A percentile compares a stretch with the other conserved stretches of the same genome.
Evolutionary conservation across 2,113 vertebrate genomes (phyloP).

Genomic region (Corvus hawaiiensis): DNA sequence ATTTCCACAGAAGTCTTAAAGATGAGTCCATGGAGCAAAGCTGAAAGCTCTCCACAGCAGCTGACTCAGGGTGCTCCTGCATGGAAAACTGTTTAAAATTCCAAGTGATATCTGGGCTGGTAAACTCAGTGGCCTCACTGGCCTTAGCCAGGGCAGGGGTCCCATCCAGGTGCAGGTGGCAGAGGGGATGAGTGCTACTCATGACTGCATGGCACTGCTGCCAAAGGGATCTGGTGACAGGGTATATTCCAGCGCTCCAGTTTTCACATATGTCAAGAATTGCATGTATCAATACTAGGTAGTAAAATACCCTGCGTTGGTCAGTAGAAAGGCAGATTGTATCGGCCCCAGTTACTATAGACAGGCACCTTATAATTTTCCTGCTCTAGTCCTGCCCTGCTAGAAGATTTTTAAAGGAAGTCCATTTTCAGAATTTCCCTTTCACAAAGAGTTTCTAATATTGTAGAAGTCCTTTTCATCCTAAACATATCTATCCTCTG

Average conservation of each 20-base stretch:
- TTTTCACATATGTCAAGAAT: background rate
- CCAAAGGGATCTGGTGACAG: background rate
- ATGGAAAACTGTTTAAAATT: background rate
- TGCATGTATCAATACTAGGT: no score
- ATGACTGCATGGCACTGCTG: no score
- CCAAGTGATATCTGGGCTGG: background rate
- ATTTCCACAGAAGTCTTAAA: background rate
- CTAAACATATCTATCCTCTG: background rate
- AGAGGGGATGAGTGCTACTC: rapidly evolving
- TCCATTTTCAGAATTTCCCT: background rate
- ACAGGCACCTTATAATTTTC: background rate
- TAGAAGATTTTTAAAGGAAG: background rate
- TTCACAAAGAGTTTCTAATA: background rate
- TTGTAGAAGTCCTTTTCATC: background rate
- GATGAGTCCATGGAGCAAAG: background rate
- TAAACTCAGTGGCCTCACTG: background rate
- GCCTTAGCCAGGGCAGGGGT: background rate
- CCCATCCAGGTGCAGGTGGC: background rate
- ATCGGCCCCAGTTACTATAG: background rate
- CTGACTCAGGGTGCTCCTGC: background rate
- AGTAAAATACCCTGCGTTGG: background rate
- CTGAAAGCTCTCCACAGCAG: background rate
- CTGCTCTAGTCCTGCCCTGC: background rate
- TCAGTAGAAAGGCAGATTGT: background rate
- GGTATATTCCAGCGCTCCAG: background rate